A percentile compares a stretch with the other conserved stretches of the same genome.
Conservation (phyloP, 2,888 invertebrate genomes). For the Athripsodes cinereus region DNA sequence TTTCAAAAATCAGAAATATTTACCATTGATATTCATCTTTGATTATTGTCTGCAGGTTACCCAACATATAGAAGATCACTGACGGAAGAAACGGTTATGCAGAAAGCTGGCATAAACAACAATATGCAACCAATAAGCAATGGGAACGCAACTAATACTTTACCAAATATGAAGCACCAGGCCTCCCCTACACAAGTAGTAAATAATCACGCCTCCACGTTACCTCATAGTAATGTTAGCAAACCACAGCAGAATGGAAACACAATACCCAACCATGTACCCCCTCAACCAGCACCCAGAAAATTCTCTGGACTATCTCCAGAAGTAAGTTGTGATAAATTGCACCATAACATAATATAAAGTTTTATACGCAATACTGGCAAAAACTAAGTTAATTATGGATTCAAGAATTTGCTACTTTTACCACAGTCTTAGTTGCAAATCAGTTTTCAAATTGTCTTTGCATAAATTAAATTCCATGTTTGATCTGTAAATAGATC, state of each 20-base stretch:
- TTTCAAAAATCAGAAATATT: neutral
- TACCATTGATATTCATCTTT: neutral
- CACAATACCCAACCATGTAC: slow-evolving; percentile 28
- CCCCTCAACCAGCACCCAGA: slow-evolving; percentile 47
- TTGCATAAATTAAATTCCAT: no score
- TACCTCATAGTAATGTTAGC: slow-evolving; percentile 17
- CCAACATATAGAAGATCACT: slow-evolving; percentile 25
- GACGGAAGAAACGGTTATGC: slow-evolving; percentile 24
- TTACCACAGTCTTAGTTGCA: no score
- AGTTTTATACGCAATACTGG: no score
- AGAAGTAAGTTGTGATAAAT: slow-evolving; percentile 24
- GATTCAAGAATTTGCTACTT: no score
- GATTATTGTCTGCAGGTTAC: slow-evolving; percentile 15
- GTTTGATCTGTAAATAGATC: no score
- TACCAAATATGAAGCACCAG: slow-evolving; percentile 30
- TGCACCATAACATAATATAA: no score
- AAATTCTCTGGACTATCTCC: slow-evolving; percentile 32
- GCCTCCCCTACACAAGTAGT: slow-evolving; percentile 29
- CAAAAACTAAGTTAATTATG: no score
- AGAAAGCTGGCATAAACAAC: slow-evolving; percentile 21
- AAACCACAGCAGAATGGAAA: slow-evolving; percentile 33
- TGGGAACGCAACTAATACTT: slow-evolving; percentile 28
- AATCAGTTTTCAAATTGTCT: no score
- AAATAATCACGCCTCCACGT: neutral
- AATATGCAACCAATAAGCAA: slow-evolving; percentile 23